Evolutionary conservation across 2,888 invertebrate genomes (phyloP), one percentile per base, ranked within the genome.

Genomic region (Acheta domesticus): DNA sequence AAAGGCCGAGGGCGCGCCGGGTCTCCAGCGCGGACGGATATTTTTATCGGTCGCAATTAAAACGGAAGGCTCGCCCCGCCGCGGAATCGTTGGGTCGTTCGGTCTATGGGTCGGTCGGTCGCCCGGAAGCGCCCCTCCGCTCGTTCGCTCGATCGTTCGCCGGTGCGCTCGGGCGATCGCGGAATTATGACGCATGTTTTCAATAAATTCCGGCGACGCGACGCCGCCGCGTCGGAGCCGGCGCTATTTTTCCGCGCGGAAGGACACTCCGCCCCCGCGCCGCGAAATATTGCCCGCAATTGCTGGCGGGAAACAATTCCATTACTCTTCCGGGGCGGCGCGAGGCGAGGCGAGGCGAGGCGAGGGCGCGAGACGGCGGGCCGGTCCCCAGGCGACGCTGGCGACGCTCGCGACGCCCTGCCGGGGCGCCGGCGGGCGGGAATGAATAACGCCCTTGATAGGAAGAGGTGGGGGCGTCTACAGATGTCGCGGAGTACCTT

Each of bases 201-300:
- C 62, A n/a, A 62, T 62, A 62, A 62, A 62, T 62, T n/a, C 16
- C 62, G 16, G 62, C 62, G 62, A 4, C 16, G 62, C 62, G 62
- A 4, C 16, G 14, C 62, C 62, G 62, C 62, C 62, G 3, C 62
- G n/a, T 16, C 16, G 62, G 62, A 5, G n/a, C 62, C 14, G 14
- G 62, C 14, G 62, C 62, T 62, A 14, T 62, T 62, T 62, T n/a
- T 62, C 62, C 62, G 16, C 62, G 16, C 62, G 14, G 14, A 36
- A 14, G 62, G 62, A 62, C 62, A n/a, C 62, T 14, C 16, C 62
- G 16, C 14, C 16, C 36, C 16, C 1, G 62, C 62, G 62, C 62
- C 14, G 16, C 62, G 62, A 62, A 62, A 62, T 62, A 62, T 62
- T 62, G 62, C 62, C 62, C 62, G 62, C 62, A 62, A 62, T 62